A percentile compares a stretch with the other conserved stretches of the same genome.
Evolutionary conservation across 35 echinoderm and acorn worm genomes (phyloP).

Genomic region (Apostichopus japonicus): DNA sequence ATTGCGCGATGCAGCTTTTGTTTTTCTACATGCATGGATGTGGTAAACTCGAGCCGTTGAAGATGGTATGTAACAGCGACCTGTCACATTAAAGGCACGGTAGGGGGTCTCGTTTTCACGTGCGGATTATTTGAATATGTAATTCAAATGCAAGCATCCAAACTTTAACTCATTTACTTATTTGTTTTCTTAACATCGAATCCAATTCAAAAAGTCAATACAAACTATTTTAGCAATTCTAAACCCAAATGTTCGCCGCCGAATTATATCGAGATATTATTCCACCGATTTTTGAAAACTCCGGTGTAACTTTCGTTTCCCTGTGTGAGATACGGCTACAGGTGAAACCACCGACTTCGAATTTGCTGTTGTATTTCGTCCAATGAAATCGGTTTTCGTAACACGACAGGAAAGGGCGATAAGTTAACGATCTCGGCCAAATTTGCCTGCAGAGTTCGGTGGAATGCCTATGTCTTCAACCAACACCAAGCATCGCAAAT

Average conservation of each 20-base stretch:
- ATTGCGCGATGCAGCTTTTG: no score
- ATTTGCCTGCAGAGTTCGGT: background rate
- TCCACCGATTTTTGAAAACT: background rate
- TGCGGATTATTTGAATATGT: background rate
- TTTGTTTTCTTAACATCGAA: conserved; percentile 31
- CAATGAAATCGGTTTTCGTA: conserved; percentile 4
- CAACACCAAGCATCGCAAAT: background rate
- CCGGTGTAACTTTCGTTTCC: background rate
- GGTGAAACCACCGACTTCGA: conserved; percentile 15
- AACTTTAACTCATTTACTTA: background rate
- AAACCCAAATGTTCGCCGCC: background rate
- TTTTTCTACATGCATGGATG: no score
- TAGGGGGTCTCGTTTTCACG: background rate
- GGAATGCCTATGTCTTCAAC: background rate
- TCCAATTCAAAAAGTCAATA: conserved; percentile 42
- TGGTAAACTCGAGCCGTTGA: no score
- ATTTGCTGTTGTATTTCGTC: conserved; percentile 14
- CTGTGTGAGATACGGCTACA: background rate
- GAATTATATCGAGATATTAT: background rate
- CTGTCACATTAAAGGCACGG: no score
- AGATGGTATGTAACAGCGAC: no score
- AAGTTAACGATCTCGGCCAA: background rate
- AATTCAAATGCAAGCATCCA: background rate
- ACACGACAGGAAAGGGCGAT: background rate
- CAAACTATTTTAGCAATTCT: background rate